Base-by-base conservation (phyloP, 2,888 invertebrate species). In the Eilema depressum region DNA sequence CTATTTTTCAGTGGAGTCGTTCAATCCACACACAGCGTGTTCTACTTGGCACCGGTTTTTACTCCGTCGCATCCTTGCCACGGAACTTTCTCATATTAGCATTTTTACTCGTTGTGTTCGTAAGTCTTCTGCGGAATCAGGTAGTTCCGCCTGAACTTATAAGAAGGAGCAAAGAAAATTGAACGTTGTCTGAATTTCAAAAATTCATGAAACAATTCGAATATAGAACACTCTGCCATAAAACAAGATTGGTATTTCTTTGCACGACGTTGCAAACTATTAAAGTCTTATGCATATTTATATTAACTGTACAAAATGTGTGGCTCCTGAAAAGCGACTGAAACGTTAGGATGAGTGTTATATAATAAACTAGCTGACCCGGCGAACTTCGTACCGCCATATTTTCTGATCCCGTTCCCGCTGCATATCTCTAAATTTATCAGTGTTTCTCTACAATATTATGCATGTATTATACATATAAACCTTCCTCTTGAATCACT, bases 41-140 rank as follows among this genome's bases (percentile, higher is more conserved):
- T 56, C 66, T 20, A 66, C 66, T 66, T 66, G 66, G 25, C 69
- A 69, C 69, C 69, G 69, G 69, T 69, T 69, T 68, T 59, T 8
- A 23, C 57, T 11, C 57, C 41, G 17, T 30, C n/a, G 20, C 53
- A 25, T 69, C 65, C 65, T 69, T 61, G 20, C 57, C 41, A 12
- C 20, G 14, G 20, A 61, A 69, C 69, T 69, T 69, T 69, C 69
- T 69, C 56, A 26, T 60, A 53, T 47, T 26, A 53, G 25, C 53
- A 61, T 65, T 65, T 65, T 66, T 37, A 41, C n/a, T 64, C 12
- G 14, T 47, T n/a, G 5, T 53, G 53, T 53, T 1, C 1, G 20
- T 7, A 47, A 20, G 47, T 47, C 53, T 53, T 53, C 53, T 53
- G 4, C n/a, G 20, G n/a, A 53, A n/a, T 53, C 53, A 53, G 12